Base-by-base conservation (phyloP, 2,888 invertebrate species). In the Cylloceria caligata region DNA sequence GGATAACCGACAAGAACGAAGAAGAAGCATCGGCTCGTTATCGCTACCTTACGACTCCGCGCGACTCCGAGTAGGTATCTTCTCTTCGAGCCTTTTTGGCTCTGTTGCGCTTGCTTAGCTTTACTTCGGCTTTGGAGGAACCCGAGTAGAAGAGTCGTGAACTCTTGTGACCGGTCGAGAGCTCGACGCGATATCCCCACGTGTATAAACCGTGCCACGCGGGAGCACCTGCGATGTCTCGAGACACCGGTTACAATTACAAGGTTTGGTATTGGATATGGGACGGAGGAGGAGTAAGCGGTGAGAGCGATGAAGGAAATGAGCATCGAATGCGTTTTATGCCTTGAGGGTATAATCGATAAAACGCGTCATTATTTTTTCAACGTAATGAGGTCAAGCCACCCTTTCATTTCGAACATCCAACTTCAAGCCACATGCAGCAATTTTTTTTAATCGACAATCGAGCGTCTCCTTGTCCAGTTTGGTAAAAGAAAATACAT, bases 1-100 rank as follows among this genome's bases (percentile, higher is more conserved):
- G 64, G 45, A 72, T 68, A 36, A 47, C 65, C 52, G 73, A 65
- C 67, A 67, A 49, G 68, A 74, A 74, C 52, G 74, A 73, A 64
- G 60, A 75, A 75, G 82, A 71, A 75, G 74, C 78, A 81, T 71
- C 77, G 75, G 67, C 83, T 83, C 82, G 83, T 83, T 83, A 83
- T 83, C 81, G 79, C 68, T 79, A 69, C 55, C 78, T 77, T 72
- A 72, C 71, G 67, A 76, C 71, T 68, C 55, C 68, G 49, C 67
- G 45, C 45, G 19, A 65, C 52, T 49, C 62, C 13, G 55, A 30
- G 60, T 71, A 55, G 55, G 71, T 79, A 62, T 62, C 72, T 30
- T 68, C 42, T 27, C 42, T 30, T 30, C n/a, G 55, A 30, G 49
- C 21, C 30, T 68, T 65, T 57, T 47, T 57, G 47, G 39, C 79